Evolutionary conservation across 37 sponge, comb jelly and placozoan species (phyloP), one percentile per base, ranked within the genome.

Genomic region (Halisarca cf. caerulea): DNA sequence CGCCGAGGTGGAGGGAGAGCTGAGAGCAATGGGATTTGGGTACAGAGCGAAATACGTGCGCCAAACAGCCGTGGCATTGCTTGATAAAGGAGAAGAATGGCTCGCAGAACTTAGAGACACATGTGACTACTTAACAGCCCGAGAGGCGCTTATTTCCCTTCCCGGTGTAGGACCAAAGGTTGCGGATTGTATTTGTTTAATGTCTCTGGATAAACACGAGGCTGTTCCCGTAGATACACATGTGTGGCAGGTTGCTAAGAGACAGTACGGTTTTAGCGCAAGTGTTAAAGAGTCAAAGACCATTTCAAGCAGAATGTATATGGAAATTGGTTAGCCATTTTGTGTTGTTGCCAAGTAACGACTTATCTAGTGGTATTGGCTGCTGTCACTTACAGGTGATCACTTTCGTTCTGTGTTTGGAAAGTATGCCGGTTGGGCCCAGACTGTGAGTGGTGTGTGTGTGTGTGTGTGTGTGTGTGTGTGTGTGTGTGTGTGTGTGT

Each of bases 141-240:
- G 82, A 73, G 59, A 35, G 30, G 66, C 80, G n/a, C 61, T 98
- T 66, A 74, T 84, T 62, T 27, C 58, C 24, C 70, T 97, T 39
- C 88, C 93, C 17, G 98, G 98, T 8, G 92, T 97, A 33, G 98
- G 98, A 0, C 82, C 92, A 17, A 98, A 98, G 80, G 93, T 83
- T 44, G 96, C 98, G 20, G 96, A 96, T 54, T 98, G 98, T 86
- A 85, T 98, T 42, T 95, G 94, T 81, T 81, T 98, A 55, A 98
- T 98, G 96, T 88, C 87, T 14, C 87, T 95, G 45, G 92, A 89
- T 66, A 93, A 98, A 55, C 71, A 83, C 24, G 88, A 91, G 34
- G 94, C 94, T 14, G 93, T 98, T 7, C 98, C 98, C 9, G 86
- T 98, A n/a, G 98, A 98, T 58, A 93, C 94, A 0, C 98, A 98